Base-by-base conservation (phyloP, 2,888 invertebrate species). In the Zaprionus lineosus region DNA sequence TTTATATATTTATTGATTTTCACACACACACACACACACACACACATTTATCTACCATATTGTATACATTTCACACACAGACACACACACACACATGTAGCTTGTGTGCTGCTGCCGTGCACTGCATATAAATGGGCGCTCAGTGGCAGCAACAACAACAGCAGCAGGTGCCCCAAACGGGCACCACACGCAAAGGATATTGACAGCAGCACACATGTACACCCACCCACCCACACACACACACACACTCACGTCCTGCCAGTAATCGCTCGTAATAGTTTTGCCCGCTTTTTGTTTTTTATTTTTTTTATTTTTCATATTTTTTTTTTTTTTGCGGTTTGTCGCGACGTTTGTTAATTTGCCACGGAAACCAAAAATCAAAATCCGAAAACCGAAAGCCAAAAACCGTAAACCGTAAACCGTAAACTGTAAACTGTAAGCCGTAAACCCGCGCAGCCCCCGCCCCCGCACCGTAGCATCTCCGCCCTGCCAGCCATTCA, bases 281-380 rank as follows among this genome's bases (percentile, higher is more conserved):
- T 56, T 47, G 12, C 14, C 31, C 33, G 14, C 11, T 11, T 34
- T 39, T 46, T 52, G 9, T 8, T 14, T 8, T 14, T n/a, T 14
- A 15, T 11, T 31, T 24, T 29, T 53, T 33, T 36, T 48, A 18
- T 24, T 36, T 53, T 28, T 31, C 43, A 14, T 51, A 9, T 9
- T 26, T 14, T 28, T 69, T 59, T 41, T 19, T 18, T 52, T 46
- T 43, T 52, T 73, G 74, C 63, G 68, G 74, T 86, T 79, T 83
- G 84, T 79, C 84, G 84, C 76, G 86, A 84, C 76, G 63, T 77
- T 84, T 77, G 76, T 71, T 85, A 77, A 77, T 77, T 77, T 77
- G 76, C 84, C 84, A 67, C 84, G 76, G 61, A 83, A 75, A 56
- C 70, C 70, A 15, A 67, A 67, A 64, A 67, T 43, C 67, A 33